Evolutionary conservation across 2,797 vertebrate genomes (phyloP).

Genomic region (Rallus crepitans): DNA sequence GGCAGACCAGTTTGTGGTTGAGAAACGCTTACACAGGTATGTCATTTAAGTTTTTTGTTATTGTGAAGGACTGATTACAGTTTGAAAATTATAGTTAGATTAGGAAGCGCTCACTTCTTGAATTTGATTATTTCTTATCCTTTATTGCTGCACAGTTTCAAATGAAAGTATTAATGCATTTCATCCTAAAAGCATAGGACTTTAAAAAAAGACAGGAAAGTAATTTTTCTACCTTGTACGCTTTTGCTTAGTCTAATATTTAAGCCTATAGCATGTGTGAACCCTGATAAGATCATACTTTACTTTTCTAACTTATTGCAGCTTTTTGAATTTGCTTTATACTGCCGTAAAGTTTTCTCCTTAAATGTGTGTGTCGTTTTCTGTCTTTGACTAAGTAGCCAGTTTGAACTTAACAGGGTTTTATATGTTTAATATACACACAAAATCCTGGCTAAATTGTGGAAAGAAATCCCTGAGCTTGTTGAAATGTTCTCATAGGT

Average conservation of each 20-base stretch:
- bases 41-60: neutral
- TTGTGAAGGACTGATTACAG: neutral
- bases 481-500: slow-evolving; percentile 62
- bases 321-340: slow-evolving; percentile 49
- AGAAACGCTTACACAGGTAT: neutral
- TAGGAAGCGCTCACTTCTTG: neutral
- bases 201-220: slow-evolving; percentile 9
- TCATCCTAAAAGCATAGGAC: slow-evolving; percentile 26
- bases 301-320: slow-evolving; percentile 28
- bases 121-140: neutral
- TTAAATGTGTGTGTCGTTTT: slow-evolving; percentile 53
- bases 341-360: slow-evolving; percentile 41
- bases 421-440: slow-evolving; percentile 1
- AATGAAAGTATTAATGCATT: neutral
- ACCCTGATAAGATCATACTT: slow-evolving; percentile 56
- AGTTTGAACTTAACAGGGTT: slow-evolving; percentile 59
- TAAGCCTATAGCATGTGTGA: slow-evolving; percentile 3
- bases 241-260: neutral
- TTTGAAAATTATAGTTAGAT: neutral
- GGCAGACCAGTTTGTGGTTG: neutral
- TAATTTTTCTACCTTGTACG: neutral
- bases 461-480: slow-evolving; percentile 54
- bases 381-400: slow-evolving; percentile 38
- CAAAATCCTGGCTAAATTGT: slow-evolving; percentile 22
- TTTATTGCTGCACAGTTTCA: neutral